Evolutionary conservation across 2,113 vertebrate species (phyloP).

Genomic region (Balaeniceps rex): DNA sequence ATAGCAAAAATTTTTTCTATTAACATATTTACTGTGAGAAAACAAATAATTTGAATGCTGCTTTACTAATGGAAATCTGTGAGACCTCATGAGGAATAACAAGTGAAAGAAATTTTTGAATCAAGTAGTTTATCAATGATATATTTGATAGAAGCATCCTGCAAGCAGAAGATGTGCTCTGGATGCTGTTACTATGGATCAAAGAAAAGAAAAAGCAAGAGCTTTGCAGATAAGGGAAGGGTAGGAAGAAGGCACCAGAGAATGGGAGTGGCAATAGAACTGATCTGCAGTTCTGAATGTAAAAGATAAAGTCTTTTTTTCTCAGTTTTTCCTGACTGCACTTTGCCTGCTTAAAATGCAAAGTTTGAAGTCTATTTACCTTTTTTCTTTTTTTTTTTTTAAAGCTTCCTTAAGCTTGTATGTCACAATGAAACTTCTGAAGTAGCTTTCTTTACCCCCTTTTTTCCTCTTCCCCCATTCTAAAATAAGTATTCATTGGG

Average conservation of each 20-base stretch:
- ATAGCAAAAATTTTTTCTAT: neutral
- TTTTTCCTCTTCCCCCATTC: neutral
- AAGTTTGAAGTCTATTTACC: neutral
- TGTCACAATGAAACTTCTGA: neutral
- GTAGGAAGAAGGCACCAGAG: neutral
- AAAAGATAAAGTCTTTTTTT: neutral
- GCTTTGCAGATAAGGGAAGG: neutral
- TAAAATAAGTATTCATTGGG: neutral
- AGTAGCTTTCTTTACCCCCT: accelerated
- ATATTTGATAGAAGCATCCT: neutral
- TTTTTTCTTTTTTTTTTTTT: neutral
- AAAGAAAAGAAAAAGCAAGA: neutral
- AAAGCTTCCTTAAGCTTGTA: neutral
- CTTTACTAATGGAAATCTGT: neutral
- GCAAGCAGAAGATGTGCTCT: neutral
- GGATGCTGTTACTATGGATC: neutral
- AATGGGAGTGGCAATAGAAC: neutral
- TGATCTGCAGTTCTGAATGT: neutral
- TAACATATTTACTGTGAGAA: neutral
- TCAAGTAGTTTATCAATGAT: neutral
- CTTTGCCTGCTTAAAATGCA: neutral
- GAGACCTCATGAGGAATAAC: neutral
- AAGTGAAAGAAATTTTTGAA: neutral
- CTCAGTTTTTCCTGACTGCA: neutral
- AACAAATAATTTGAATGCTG: neutral